Evolutionary conservation across 2,797 vertebrate genomes (phyloP).

Genomic region (Brachyrhaphis roseni): DNA sequence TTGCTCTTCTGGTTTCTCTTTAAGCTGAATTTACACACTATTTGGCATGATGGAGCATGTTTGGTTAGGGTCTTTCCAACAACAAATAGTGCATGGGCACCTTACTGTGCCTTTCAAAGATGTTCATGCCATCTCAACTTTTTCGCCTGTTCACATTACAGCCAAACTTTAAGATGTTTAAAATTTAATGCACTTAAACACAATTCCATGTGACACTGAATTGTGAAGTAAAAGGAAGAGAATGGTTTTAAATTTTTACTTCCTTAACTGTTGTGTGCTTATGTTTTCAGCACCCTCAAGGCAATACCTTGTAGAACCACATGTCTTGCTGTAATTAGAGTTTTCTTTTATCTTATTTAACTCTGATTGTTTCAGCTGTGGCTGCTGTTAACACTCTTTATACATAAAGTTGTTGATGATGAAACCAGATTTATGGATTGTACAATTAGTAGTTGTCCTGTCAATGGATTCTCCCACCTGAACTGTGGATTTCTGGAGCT

Average conservation of each 20-base stretch:
- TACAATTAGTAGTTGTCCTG: background rate
- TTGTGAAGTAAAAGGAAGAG: background rate
- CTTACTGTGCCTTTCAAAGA: background rate
- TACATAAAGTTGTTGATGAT: background rate
- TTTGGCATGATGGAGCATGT: constrained; percentile 12
- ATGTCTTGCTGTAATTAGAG: background rate
- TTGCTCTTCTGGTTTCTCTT: constrained; percentile 14
- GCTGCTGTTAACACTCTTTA: no score
- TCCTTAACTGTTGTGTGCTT: background rate
- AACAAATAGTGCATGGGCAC: constrained; percentile 39
- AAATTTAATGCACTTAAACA: background rate
- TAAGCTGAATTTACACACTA: background rate
- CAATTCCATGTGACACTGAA: background rate
- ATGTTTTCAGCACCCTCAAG: background rate
- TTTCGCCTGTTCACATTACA: background rate
- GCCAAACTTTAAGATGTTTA: background rate
- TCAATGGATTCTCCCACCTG: background rate
- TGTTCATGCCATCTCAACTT: background rate
- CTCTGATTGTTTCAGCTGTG: no score
- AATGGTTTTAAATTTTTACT: background rate
- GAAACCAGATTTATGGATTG: background rate
- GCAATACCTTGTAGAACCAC: background rate
- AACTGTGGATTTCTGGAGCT: background rate
- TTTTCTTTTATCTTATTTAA: no score
- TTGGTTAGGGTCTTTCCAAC: constrained; percentile 53